phyloP scores from a whole-genome alignment of 2,888 invertebrate genomes.

The Lomographa bimaculata region DNA sequence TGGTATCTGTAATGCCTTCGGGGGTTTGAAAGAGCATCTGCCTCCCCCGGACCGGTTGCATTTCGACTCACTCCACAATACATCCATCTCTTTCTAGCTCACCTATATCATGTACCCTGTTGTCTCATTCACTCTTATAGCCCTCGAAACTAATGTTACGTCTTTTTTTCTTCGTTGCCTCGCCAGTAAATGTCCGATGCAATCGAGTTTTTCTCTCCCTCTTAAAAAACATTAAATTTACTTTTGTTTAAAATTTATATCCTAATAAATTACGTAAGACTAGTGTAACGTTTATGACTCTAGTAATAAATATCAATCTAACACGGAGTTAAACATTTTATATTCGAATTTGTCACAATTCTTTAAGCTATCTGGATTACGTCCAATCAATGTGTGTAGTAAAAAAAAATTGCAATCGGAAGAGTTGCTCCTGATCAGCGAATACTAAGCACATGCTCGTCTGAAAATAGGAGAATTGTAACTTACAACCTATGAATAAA shows the following conservation, averaged over 20 bases:
- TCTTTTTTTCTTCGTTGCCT: slow-evolving; percentile 70
- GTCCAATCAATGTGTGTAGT: slow-evolving; percentile 18
- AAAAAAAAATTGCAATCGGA: too few species aligned
- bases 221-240: slow-evolving; percentile 38
- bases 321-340: slow-evolving; percentile 27
- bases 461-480: too few species aligned
- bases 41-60: slow-evolving; percentile 77
- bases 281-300: slow-evolving; percentile 32
- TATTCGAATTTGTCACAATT: slow-evolving; percentile 31
- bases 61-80: slow-evolving; percentile 59
- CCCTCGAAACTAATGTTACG: slow-evolving; percentile 73
- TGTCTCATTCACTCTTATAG: slow-evolving; percentile 57
- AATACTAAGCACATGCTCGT: too few species aligned
- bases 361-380: slow-evolving; percentile 22
- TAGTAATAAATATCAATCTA: slow-evolving; percentile 32
- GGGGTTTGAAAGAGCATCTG: slow-evolving; percentile 77
- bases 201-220: slow-evolving; percentile 52
- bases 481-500: too few species aligned
- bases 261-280: slow-evolving; percentile 46
- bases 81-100: slow-evolving; percentile 52
- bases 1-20: slow-evolving; percentile 68
- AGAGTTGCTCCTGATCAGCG: too few species aligned
- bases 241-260: slow-evolving; percentile 44
- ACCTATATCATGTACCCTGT: slow-evolving; percentile 28
- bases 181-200: slow-evolving; percentile 58